Conservation (phyloP, 2,113 vertebrate genomes). For the Charadrius vociferus region DNA sequence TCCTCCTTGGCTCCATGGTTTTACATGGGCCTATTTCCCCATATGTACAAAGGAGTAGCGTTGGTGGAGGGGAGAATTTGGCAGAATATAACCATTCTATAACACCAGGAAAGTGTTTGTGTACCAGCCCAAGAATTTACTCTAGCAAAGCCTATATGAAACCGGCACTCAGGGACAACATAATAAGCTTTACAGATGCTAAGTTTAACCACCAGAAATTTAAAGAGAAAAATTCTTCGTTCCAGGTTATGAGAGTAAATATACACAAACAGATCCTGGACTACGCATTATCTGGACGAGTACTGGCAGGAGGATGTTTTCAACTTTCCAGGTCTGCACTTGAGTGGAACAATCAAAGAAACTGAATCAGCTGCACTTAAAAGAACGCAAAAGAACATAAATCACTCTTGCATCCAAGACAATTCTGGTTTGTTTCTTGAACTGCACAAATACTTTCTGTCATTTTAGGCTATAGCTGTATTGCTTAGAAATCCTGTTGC, state of each 20-base stretch:
- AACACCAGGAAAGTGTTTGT: neutral
- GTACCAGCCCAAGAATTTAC: neutral
- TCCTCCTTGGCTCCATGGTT: neutral
- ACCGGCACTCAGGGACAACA: neutral
- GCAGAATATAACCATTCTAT: neutral
- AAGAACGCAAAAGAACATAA: neutral
- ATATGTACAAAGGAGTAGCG: neutral
- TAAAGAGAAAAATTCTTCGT: neutral
- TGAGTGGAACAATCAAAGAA: neutral
- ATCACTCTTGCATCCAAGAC: neutral
- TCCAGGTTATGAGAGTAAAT: constrained; percentile 20
- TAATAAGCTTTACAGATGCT: neutral
- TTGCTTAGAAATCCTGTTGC: neutral
- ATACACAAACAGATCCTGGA: neutral
- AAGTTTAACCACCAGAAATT: neutral
- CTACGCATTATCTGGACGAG: neutral
- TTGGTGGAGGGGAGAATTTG: neutral
- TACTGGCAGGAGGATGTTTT: neutral
- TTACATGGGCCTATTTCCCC: neutral
- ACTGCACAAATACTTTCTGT: neutral
- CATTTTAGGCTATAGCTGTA: neutral
- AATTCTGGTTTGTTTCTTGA: neutral
- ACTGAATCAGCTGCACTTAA: neutral
- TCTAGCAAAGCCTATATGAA: neutral
- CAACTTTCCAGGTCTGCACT: neutral